Percentiles rank a stretch among this genome's conserved stretches.
These are phyloP conservation scores for Leptoclinus maculatus DNA, from an alignment of 2,797 vertebrate species.

Conservation along the genomic window DNA sequence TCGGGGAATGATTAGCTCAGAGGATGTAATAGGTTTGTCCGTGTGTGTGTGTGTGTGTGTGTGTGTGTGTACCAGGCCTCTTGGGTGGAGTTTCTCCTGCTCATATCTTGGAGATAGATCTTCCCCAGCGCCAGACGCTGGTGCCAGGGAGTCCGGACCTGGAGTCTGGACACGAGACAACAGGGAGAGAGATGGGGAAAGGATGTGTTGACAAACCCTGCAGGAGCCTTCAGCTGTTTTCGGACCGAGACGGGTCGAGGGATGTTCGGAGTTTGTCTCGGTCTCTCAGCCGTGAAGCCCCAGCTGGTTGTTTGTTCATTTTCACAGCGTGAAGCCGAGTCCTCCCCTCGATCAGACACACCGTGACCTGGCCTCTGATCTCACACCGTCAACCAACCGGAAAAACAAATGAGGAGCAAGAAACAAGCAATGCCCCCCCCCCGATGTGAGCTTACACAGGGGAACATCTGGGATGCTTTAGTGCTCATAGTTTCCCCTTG, in stretches of 20 bases:
- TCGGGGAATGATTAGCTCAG: slow-evolving; percentile 48
- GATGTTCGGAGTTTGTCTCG: slow-evolving; percentile 1
- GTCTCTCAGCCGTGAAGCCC: slow-evolving; percentile 4
- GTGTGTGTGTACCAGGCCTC: slow-evolving; percentile 29
- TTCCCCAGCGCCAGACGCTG: slow-evolving; percentile 86
- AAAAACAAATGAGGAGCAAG: slow-evolving; percentile 40
- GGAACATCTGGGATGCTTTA: not conserved
- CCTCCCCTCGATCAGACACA: slow-evolving; percentile 54
- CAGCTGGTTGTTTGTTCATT: slow-evolving; percentile 71
- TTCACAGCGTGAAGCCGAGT: slow-evolving; percentile 58
- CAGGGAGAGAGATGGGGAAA: slow-evolving; percentile 62
- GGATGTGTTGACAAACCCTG: slow-evolving; percentile 85
- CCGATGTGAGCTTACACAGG: not conserved
- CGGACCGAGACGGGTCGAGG: slow-evolving; percentile 48
- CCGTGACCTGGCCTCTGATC: slow-evolving; percentile 61
- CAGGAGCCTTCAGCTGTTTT: slow-evolving; percentile 61
- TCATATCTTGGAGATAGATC: slow-evolving; percentile 86
- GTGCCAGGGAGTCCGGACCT: slow-evolving; percentile 90
- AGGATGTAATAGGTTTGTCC: slow-evolving; percentile 66
- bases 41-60: slow-evolving; percentile 11
- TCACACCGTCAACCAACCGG: slow-evolving; percentile 26
- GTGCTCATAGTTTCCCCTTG: not conserved
- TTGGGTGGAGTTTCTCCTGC: slow-evolving; percentile 85
- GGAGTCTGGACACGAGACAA: slow-evolving; percentile 69
- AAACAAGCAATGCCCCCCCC: not conserved